Evolutionary conservation across 1,140 invertebrate species (phyloP).

Genomic region (Paraescarpia echinospica): DNA sequence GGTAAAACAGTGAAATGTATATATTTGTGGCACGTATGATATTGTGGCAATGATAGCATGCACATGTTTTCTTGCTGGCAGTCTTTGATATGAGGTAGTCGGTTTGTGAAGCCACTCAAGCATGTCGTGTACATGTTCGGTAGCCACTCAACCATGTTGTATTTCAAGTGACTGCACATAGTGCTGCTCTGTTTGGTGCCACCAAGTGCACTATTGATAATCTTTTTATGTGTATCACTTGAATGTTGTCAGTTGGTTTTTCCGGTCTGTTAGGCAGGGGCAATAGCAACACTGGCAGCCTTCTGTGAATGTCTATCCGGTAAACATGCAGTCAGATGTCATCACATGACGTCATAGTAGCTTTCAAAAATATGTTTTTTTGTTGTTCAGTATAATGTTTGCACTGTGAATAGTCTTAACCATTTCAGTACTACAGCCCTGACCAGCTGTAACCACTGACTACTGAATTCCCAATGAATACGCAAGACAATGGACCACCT

Average conservation of each 20-base stretch:
- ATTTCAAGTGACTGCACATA: not conserved
- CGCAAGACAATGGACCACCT: too few species aligned
- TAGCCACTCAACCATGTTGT: not conserved
- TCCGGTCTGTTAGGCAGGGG: not conserved
- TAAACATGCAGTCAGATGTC: not conserved
- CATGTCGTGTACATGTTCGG: not conserved
- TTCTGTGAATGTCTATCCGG: not conserved
- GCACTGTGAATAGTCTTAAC: too few species aligned
- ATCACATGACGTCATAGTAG: not conserved
- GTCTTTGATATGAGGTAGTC: not conserved
- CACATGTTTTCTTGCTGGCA: not conserved
- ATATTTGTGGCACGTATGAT: not conserved
- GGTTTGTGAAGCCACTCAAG: not conserved
- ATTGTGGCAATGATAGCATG: not conserved
- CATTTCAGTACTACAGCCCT: too few species aligned
- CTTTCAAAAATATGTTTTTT: not conserved
- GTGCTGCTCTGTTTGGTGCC: not conserved
- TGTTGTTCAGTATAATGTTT: not conserved
- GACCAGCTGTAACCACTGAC: too few species aligned
- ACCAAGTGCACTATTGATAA: not conserved
- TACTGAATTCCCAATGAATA: too few species aligned
- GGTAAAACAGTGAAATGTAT: not conserved
- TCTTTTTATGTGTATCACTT: not conserved
- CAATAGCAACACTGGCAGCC: not conserved
- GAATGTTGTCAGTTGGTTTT: not conserved